These are phyloP conservation scores for Phaonia tiefii DNA, from an alignment of 2,888 invertebrate species.

Conservation along the genomic window DNA sequence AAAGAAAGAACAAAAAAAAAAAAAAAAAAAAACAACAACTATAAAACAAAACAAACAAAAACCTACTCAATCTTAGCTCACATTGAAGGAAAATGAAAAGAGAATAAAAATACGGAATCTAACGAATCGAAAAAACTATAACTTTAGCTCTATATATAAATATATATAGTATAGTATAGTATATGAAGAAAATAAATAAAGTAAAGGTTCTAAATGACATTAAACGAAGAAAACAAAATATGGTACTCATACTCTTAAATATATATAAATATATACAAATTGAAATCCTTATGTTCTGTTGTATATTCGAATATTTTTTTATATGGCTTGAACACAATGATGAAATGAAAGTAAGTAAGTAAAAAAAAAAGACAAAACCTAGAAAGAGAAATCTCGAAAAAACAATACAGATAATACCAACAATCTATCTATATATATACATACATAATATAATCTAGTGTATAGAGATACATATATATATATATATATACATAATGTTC, in stretches of 20 bases:
- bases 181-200: not conserved
- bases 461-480: constrained; percentile 31
- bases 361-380: constrained; percentile 17
- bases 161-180: too few relatives aligned
- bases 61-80: constrained; percentile 62
- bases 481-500: constrained; percentile 29
- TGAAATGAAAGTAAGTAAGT: constrained; percentile 36
- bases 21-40: constrained; percentile 29
- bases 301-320: constrained; percentile 37
- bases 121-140: constrained; percentile 47
- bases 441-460: constrained; percentile 29
- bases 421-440: constrained; percentile 11
- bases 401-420: not conserved
- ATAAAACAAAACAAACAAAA: constrained; percentile 16
- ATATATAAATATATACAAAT: not conserved
- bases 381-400: too few relatives aligned
- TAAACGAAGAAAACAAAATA: constrained; percentile 36
- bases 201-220: constrained; percentile 17
- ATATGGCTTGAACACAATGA: constrained; percentile 26
- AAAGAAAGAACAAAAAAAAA: constrained; percentile 25
- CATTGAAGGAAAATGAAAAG: constrained; percentile 25
- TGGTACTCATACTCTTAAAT: constrained; percentile 12
- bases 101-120: constrained; percentile 23
- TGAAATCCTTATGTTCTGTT: constrained; percentile 38
- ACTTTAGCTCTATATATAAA: constrained; percentile 24